These are phyloP conservation scores for Bufotes viridis DNA, from an alignment of 2,797 vertebrate species.

Conservation along the genomic window DNA sequence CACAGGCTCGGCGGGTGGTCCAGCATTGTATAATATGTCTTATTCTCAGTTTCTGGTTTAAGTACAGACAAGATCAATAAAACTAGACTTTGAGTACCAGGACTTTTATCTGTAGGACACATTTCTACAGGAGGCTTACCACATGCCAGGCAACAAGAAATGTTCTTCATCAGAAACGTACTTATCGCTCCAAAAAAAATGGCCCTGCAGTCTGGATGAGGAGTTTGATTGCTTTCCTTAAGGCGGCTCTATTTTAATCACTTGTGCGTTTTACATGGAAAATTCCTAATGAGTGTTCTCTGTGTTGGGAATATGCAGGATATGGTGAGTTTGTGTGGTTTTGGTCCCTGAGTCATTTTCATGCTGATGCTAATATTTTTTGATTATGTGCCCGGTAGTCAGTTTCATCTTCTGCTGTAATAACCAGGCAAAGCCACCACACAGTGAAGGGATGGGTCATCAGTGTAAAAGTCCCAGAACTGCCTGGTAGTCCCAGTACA, in stretches of 20 bases:
- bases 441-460: no score
- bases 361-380: no score
- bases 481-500: no score
- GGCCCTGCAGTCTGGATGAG: not conserved
- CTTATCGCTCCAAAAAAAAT: not conserved
- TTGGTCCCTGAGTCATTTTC: not conserved
- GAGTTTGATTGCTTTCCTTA: not conserved
- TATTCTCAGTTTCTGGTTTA: not conserved
- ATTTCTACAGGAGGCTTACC: slow-evolving; percentile 5
- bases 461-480: no score
- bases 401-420: no score
- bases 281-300: not conserved
- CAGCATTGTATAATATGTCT: not conserved
- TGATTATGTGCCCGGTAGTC: no score
- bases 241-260: not conserved
- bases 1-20: not conserved
- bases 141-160: not conserved
- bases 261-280: not conserved
- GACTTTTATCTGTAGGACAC: slow-evolving; percentile 11
- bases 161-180: not conserved
- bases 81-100: not conserved
- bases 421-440: no score
- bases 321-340: not conserved
- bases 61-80: slow-evolving; percentile 13
- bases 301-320: not conserved